Evolutionary conservation across 2,797 vertebrate species (phyloP), one percentile per base, ranked within the genome.

Genomic region (Notolepis coatsorum): DNA sequence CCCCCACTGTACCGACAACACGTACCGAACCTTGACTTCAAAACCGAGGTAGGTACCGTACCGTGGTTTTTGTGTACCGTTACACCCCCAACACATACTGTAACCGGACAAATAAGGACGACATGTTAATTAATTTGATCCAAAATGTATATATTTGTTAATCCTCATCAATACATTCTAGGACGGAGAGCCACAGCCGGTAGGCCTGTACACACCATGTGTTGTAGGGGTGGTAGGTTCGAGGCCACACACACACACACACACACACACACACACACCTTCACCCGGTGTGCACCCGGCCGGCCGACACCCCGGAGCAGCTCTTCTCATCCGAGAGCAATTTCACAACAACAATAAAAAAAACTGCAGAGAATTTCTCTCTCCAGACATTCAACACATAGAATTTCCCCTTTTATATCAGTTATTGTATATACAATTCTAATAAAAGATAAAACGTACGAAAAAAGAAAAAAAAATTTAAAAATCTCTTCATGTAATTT

Each of bases 361-460:
- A 20, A 25, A 58, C n/a, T 0, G 21, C 58, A 39, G 47, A 39
- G 47, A 59, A 15, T 30, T 37, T 61, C 8, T 63, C 37, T 33
- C 61, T 56, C 18, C 8, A 42, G 15, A 57, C 27, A 46, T 35
- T 61, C 49, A 13, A 53, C 28, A 53, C 28, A 63, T 35, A 64
- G 45, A 61, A 37, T 39, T 39, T 79, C 25, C 18, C 25, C 18
- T 65, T 17, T 64, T 30, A 27, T 71, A 78, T 77, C 23, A 68
- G 67, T 73, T 71, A 70, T 65, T 80, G 24, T 79, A 78, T 84
- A 35, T 80, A 81, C 73, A 84, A 72, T 75, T 79, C 61, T 59
- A 75, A 61, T 15, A 62, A 57, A 30, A 73, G 68, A 30, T 37
- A 13, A 15, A 48, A 57, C 25, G 28, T 24, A 53, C 31, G 49